Evolutionary conservation across 2,888 invertebrate species (phyloP).

Genomic region (Schizaphis graminum): DNA sequence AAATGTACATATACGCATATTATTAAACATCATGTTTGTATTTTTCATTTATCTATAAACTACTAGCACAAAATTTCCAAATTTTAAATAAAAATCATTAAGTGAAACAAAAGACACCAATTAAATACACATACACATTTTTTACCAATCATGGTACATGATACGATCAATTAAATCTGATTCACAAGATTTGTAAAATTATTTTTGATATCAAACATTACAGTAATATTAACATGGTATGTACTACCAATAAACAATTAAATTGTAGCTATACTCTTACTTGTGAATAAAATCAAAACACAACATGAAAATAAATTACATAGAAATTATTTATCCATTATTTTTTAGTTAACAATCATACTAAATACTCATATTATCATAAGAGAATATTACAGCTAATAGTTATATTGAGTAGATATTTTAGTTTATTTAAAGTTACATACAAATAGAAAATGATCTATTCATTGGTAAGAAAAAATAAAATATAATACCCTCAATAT

Average conservation of each 20-base stretch:
- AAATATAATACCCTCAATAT: neutral
- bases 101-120: constrained; percentile 2
- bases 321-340: neutral
- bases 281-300: neutral
- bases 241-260: neutral
- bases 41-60: neutral
- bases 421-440: neutral
- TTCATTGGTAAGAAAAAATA: neutral
- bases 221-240: neutral
- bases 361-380: neutral
- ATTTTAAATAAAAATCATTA: constrained; percentile 40
- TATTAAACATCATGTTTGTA: neutral
- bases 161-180: neutral
- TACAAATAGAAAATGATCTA: neutral
- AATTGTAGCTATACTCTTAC: neutral
- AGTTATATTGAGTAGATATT: neutral
- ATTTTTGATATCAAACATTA: neutral
- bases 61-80: constrained; percentile 43
- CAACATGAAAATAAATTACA: constrained; percentile 4
- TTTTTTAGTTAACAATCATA: neutral
- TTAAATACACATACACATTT: neutral
- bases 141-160: neutral
- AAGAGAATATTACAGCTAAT: neutral
- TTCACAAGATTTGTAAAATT: neutral
- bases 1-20: neutral